Base-by-base conservation (phyloP, 2,113 vertebrate genomes). In the Isurus oxyrinchus region DNA sequence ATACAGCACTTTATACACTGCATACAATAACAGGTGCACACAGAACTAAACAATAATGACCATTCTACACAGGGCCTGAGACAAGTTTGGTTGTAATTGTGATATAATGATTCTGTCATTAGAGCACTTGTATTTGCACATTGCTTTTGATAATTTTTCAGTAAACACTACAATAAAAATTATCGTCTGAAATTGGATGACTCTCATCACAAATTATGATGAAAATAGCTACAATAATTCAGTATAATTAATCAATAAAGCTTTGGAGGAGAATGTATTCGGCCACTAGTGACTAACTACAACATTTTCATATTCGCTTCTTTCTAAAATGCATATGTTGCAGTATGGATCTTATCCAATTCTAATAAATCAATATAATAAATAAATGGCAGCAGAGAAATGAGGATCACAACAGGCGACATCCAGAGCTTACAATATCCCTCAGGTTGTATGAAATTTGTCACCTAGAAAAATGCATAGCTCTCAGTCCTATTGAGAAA, bases 381-480 rank as follows among this genome's bases (percentile, higher is more conserved):
- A 86, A 66, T 66, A 57, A 63, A 94, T n/a, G 59, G 55, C 23
- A 94, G 13, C 3, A 44, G 19, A 66, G 91, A 94, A 66, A 66
- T 67, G 61, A 67, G 35, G 16, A 40, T 67, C 61, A 67, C 61
- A 94, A 53, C 5, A 63, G 57, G 1, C n/a, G 14, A 8, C n/a
- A 94, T 94, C 35, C 90, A 94, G 0, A 94, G 59, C 91, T 94
- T 94, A 16, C 59, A 94, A 63, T 67, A 25, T 67, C 91, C 91
- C 91, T 66, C 61, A 66, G 61, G 91, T 67, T 94, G 67, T 66
- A 94, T 66, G n/a, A 94, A 25, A 90, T 90, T 57, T 90, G 53
- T 90, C 87, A 67, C 91, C 91, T 94, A 49, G 11, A 94, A 94
- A 94, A 67, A 67, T 94, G 40, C 63, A 94, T 10, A 94, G 67